Base-by-base conservation (phyloP, 1,140 invertebrate genomes). In the Theocolax elegans region DNA sequence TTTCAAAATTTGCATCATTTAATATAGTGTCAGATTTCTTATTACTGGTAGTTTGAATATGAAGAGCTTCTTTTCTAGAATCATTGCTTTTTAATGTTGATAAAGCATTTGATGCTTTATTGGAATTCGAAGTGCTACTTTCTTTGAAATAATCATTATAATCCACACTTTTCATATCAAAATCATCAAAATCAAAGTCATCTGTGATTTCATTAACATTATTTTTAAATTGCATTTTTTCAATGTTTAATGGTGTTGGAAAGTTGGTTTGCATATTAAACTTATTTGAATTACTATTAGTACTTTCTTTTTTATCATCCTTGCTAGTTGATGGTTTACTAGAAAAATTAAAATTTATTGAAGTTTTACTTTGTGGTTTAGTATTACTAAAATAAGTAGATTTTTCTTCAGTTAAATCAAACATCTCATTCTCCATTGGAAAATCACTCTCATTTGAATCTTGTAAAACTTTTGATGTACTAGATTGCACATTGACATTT, bases 161-260 rank as follows among this genome's bases (percentile, higher is more conserved):
- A 46, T 51, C 51, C 17, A 71, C 46, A 8, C 49, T 44, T n/a
- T 74, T 46, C 35, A 72, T 29, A 17, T 76, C 68, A 31, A 77
- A 59, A 51, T 77, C 75, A 58, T 72, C 48, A 0, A 75, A 49
- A 64, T 76, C 75, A 54, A 78, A 76, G 64, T 76, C 70, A 48
- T 63, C 68, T 49, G 63, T 49, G 58, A 67, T 58, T 17, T 67
- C 35, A 59, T 1, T 8, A 27, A 21, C 6, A 23, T 66, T 54
- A 3, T 12, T 60, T 17, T 4, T 10, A 44, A 8, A 35, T 21
- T 48, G 54, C 12, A 13, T 8, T 42, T 44, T 49, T 35, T 17
- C 38, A 27, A 17, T 19, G 62, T 53, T 40, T 21, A 27, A 12
- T 31, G 62, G 42, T 19, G 53, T 51, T 42, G 42, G n/a, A 38